These are phyloP conservation scores for Trogon melanurus DNA, from an alignment of 2,113 vertebrate species.

Conservation along the genomic window DNA sequence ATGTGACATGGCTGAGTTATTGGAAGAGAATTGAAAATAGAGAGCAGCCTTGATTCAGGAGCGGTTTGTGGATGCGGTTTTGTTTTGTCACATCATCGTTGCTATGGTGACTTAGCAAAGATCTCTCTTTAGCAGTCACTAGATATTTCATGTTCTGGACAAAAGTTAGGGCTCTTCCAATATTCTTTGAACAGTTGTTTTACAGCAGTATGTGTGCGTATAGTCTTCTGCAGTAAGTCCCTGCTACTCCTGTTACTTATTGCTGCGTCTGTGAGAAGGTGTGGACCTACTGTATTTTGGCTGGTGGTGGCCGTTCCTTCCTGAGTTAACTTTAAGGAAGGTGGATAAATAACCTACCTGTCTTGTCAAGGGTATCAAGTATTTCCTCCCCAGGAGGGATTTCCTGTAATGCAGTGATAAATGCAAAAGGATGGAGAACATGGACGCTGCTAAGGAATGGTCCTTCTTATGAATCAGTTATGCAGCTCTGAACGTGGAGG, in stretches of 20 bases:
- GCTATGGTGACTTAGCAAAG: slow-evolving; percentile 44
- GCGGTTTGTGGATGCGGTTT: neutral
- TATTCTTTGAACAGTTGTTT: neutral
- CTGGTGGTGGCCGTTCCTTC: neutral
- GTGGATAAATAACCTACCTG: neutral
- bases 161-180: slow-evolving; percentile 6
- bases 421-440: neutral
- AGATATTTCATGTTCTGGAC: neutral
- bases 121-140: slow-evolving; percentile 17
- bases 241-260: neutral
- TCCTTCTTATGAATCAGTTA: neutral
- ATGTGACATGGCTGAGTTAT: neutral
- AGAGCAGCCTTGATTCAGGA: slow-evolving; percentile 21
- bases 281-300: neutral
- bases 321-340: neutral
- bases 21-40: neutral
- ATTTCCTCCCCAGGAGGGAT: neutral
- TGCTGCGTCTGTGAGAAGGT: neutral
- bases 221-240: neutral
- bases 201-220: neutral
- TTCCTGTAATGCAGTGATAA: neutral
- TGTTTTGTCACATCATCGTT: slow-evolving; percentile 39
- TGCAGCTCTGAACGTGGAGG: neutral
- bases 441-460: neutral
- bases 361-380: neutral